phyloP scores from a whole-genome alignment of 2,113 vertebrate species.

The Terrapene triunguis region DNA sequence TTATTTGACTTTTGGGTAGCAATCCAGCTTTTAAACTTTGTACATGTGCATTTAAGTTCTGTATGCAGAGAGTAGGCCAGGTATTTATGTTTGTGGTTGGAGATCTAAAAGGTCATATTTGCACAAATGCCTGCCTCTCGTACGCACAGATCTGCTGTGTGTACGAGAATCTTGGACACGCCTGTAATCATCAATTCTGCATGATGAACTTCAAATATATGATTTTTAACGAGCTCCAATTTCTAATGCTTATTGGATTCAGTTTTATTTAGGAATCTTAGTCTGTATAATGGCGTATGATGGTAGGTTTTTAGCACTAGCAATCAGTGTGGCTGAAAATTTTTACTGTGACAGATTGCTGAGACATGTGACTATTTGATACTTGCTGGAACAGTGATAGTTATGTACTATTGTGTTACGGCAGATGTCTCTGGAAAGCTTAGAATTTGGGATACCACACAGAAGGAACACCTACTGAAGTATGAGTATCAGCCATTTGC shows the following conservation, averaged over 20 bases:
- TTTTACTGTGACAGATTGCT: background rate
- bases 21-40: background rate
- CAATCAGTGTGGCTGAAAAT: slow-evolving; percentile 6
- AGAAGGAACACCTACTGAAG: slow-evolving; percentile 96
- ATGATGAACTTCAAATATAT: background rate
- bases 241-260: background rate
- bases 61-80: background rate
- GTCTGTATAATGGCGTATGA: background rate
- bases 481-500: slow-evolving; percentile 95
- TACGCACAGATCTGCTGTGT: background rate
- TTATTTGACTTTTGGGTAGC: background rate
- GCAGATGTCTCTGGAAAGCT: slow-evolving; percentile 94
- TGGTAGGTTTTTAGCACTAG: background rate
- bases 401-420: slow-evolving; percentile 54
- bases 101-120: background rate
- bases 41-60: background rate
- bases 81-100: background rate
- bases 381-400: slow-evolving; percentile 36
- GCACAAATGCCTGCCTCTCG: background rate
- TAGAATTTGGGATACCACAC: slow-evolving; percentile 98
- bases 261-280: background rate
- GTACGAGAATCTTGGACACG: background rate
- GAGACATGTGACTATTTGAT: background rate
- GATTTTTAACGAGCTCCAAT: background rate
- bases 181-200: background rate